A percentile compares a stretch with the other conserved stretches of the same genome.
Evolutionary conservation across 2,113 vertebrate species (phyloP).

Genomic region (Pomatostomus ruficeps): DNA sequence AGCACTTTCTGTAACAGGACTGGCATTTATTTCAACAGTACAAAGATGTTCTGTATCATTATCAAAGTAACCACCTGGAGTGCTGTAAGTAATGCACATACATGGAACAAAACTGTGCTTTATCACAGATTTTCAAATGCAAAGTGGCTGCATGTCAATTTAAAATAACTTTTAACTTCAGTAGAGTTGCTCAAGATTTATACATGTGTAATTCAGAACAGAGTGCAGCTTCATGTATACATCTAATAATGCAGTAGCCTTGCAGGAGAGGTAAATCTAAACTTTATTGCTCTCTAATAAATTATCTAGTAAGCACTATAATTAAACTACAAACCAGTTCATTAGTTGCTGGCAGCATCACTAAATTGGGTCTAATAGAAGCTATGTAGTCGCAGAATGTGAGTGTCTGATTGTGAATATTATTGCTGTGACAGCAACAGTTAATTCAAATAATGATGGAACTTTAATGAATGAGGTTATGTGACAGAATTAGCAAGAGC

Average conservation of each 20-base stretch:
- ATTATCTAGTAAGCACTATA: slow-evolving; percentile 21
- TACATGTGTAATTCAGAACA: slow-evolving; percentile 2
- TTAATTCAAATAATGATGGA: slow-evolving; percentile 48
- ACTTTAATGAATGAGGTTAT: slow-evolving; percentile 22
- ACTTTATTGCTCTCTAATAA: slow-evolving; percentile 37
- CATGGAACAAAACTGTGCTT: not conserved
- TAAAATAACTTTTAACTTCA: not conserved
- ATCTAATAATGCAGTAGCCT: not conserved
- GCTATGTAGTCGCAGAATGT: not conserved
- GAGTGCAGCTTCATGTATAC: not conserved
- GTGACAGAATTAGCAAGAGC: slow-evolving; percentile 31
- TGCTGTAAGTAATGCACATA: slow-evolving; percentile 9
- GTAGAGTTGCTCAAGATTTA: slow-evolving; percentile 4
- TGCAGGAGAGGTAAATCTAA: slow-evolving; percentile 8
- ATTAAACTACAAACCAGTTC: slow-evolving; percentile 45
- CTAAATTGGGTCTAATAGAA: slow-evolving; percentile 3
- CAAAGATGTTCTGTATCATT: not conserved
- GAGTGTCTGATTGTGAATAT: slow-evolving; percentile 27
- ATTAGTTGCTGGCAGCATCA: not conserved
- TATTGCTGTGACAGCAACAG: slow-evolving; percentile 48
- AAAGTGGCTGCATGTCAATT: not conserved
- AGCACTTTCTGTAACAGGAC: not conserved
- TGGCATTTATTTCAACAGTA: not conserved
- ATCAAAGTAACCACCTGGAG: slow-evolving; percentile 49
- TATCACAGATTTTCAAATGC: not conserved